phyloP scores from a whole-genome alignment of 2,888 invertebrate genomes.

The Anoplius nigerrimus region DNA sequence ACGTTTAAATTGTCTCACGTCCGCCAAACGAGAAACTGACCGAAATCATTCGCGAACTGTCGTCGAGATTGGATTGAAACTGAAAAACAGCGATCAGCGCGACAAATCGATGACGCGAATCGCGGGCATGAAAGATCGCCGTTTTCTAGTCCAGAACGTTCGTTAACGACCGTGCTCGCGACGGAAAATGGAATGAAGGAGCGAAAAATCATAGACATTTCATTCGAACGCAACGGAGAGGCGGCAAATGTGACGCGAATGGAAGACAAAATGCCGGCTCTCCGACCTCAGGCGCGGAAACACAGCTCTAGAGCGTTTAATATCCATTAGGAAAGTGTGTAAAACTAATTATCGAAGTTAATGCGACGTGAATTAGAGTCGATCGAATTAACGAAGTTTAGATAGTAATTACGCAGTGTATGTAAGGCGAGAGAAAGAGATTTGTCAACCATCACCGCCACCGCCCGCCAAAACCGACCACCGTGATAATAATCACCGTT shows the following conservation, averaged over 20 bases:
- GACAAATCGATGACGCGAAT: constrained; percentile 5
- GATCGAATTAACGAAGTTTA: constrained; percentile 50
- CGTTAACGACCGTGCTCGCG: neutral
- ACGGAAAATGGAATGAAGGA: constrained; percentile 32
- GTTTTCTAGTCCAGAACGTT: constrained; percentile 50
- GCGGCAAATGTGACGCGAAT: constrained; percentile 2
- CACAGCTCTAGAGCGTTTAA: constrained; percentile 35
- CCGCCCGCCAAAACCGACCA: neutral
- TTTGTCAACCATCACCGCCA: constrained; percentile 1
- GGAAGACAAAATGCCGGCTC: neutral
- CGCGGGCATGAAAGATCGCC: constrained; percentile 23
- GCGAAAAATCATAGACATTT: constrained; percentile 25
- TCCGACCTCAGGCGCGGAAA: constrained; percentile 25
- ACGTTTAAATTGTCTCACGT: too few species aligned
- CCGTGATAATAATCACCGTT: too few species aligned
- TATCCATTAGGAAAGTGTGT: constrained; percentile 49
- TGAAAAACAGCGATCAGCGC: constrained; percentile 8
- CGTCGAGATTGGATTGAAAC: constrained; percentile 12
- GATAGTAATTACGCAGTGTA: constrained; percentile 33
- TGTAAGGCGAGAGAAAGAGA: constrained; percentile 23
- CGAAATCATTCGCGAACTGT: neutral
- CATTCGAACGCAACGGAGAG: constrained; percentile 9
- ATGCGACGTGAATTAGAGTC: constrained; percentile 56
- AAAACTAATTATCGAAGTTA: constrained; percentile 52
- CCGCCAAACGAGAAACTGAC: too few species aligned